phyloP scores from a whole-genome alignment of 2,888 invertebrate species.

The Drosophila algonquin region DNA sequence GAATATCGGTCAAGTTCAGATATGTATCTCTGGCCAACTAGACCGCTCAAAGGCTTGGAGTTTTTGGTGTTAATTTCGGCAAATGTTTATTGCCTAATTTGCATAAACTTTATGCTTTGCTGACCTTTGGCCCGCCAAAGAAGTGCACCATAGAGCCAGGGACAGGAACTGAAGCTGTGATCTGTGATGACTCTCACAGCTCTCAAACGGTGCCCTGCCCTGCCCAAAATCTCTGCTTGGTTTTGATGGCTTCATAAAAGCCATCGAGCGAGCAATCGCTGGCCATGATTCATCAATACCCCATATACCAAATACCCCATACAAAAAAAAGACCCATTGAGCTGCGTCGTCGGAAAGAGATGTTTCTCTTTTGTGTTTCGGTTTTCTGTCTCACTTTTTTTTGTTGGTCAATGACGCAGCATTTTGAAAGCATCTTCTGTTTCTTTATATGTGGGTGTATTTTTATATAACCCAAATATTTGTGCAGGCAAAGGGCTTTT shows the following conservation, averaged over 20 bases:
- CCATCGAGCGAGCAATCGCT: conserved; percentile 30
- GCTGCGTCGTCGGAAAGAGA: conserved; percentile 23
- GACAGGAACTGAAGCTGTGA: conserved; percentile 12
- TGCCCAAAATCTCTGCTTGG: conserved; percentile 29
- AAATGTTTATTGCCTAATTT: conserved; percentile 65
- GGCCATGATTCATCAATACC: conserved; percentile 67
- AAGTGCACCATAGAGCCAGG: conserved; percentile 16
- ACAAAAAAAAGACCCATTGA: conserved; percentile 48
- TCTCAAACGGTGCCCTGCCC: conserved; percentile 11
- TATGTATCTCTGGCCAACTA: conserved; percentile 33
- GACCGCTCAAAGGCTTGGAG: conserved; percentile 5
- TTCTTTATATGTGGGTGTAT: conserved; percentile 10
- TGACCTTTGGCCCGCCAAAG: conserved; percentile 37
- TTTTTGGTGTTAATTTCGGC: conserved; percentile 41
- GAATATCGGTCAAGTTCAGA: conserved; percentile 73
- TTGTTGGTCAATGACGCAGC: conserved; percentile 73
- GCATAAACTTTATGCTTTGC: conserved; percentile 42
- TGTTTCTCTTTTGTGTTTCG: conserved; percentile 36
- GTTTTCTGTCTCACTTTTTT: conserved; percentile 32
- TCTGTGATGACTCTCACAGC: neutral
- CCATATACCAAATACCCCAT: conserved; percentile 12
- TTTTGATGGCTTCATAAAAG: conserved; percentile 59
- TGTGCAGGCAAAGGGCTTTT: conserved; percentile 42
- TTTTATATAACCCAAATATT: conserved; percentile 70
- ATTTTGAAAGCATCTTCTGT: conserved; percentile 42